These are phyloP conservation scores for Gryllus longicercus DNA, from an alignment of 2,888 invertebrate species.

Conservation along the genomic window DNA sequence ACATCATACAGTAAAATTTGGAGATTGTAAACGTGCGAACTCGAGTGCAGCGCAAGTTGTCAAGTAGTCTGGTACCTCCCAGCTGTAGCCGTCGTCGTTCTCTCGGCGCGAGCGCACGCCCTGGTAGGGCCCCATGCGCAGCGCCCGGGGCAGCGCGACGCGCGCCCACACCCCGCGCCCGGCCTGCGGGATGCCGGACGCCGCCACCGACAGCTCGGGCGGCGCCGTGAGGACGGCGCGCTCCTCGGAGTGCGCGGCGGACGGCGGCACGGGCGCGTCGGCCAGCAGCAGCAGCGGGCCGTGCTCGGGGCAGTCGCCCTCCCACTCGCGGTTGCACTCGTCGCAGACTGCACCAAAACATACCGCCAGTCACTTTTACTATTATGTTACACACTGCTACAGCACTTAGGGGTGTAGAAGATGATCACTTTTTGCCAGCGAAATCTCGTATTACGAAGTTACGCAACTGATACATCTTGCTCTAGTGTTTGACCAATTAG, in stretches of 20 bases:
- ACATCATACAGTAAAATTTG: no score
- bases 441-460: no score
- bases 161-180: neutral
- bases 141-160: neutral
- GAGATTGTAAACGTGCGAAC: no score
- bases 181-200: neutral
- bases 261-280: neutral
- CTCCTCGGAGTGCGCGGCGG: neutral
- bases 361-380: no score
- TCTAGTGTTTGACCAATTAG: no score
- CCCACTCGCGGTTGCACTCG: constrained; percentile 35
- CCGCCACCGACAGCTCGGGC: neutral
- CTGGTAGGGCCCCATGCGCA: neutral
- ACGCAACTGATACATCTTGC: no score
- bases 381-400: no score
- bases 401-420: no score
- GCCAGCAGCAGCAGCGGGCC: constrained; percentile 29
- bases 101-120: neutral
- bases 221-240: neutral
- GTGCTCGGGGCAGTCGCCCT: constrained; percentile 35
- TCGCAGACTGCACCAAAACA: constrained; percentile 31
- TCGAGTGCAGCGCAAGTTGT: no score
- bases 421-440: no score
- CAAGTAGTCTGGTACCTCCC: neutral
- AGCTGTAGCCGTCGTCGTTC: neutral